phyloP scores from a whole-genome alignment of 2,888 invertebrate species.

The Lomographa bimaculata region DNA sequence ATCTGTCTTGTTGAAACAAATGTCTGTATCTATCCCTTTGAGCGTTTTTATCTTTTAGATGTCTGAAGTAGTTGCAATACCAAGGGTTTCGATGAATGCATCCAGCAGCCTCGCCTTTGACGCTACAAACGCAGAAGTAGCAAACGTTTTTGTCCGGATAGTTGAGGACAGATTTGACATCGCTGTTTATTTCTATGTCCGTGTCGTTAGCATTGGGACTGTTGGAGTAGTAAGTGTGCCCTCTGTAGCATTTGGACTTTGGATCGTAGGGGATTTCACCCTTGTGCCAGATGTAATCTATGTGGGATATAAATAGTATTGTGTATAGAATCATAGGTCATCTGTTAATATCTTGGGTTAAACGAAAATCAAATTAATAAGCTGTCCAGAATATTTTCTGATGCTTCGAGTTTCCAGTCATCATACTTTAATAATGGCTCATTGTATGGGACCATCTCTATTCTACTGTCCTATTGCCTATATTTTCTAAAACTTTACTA shows the following conservation, averaged over 20 bases:
- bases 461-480: too few relatives aligned
- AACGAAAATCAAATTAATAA: constrained; percentile 6
- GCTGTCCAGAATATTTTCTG: not conserved
- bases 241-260: constrained; percentile 55
- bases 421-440: too few relatives aligned
- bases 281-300: constrained; percentile 73
- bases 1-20: constrained; percentile 57
- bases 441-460: too few relatives aligned
- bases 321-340: too few relatives aligned
- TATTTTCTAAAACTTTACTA: too few relatives aligned
- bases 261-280: constrained; percentile 67
- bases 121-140: constrained; percentile 61
- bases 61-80: constrained; percentile 61
- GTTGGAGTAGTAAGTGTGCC: constrained; percentile 66
- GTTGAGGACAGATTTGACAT: constrained; percentile 52
- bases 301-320: constrained; percentile 6
- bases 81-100: constrained; percentile 55
- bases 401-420: too few relatives aligned
- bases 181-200: constrained; percentile 48
- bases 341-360: too few relatives aligned
- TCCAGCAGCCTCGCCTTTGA: constrained; percentile 38
- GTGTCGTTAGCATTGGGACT: constrained; percentile 53
- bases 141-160: constrained; percentile 49
- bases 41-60: constrained; percentile 37
- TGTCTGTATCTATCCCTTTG: constrained; percentile 47